Evolutionary conservation across 2,888 invertebrate genomes (phyloP).

Genomic region (Trimorus sp.): DNA sequence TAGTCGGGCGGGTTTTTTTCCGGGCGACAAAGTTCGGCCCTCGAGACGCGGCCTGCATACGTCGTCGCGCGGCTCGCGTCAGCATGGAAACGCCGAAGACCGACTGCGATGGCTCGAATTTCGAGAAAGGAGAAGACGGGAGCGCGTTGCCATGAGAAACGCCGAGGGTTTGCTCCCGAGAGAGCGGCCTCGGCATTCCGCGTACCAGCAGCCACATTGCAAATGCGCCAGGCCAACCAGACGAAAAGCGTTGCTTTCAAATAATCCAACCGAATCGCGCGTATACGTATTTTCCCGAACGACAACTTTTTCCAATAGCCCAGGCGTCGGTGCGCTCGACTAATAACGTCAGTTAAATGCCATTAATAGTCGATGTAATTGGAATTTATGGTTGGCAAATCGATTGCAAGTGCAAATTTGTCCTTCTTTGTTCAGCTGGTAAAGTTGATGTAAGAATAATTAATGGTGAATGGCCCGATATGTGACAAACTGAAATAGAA

Average conservation of each 20-base stretch:
- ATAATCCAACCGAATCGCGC: too few species aligned
- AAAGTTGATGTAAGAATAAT: too few species aligned
- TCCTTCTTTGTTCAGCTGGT: too few species aligned
- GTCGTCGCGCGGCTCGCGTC: constrained; percentile 19
- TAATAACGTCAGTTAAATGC: too few species aligned
- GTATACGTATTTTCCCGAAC: too few species aligned
- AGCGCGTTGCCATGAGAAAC: constrained; percentile 58
- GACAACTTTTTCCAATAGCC: too few species aligned
- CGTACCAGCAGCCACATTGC: constrained; percentile 16
- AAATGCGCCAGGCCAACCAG: constrained; percentile 19
- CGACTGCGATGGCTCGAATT: constrained; percentile 38
- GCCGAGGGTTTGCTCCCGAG: constrained; percentile 57
- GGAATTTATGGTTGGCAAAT: too few species aligned
- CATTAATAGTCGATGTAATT: too few species aligned
- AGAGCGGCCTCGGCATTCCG: constrained; percentile 47
- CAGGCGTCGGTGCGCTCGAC: too few species aligned
- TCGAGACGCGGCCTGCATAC: constrained; percentile 35
- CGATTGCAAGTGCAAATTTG: too few species aligned
- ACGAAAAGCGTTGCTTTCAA: constrained; percentile 12
- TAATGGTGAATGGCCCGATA: too few species aligned
- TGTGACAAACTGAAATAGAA: too few species aligned
- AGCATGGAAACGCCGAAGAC: constrained; percentile 18
- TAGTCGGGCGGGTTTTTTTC: neutral
- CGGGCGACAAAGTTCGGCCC: neutral
- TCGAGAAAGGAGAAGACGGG: constrained; percentile 39